Conservation (phyloP, 2,888 invertebrate genomes). For the Notocelia uddmanniana region DNA sequence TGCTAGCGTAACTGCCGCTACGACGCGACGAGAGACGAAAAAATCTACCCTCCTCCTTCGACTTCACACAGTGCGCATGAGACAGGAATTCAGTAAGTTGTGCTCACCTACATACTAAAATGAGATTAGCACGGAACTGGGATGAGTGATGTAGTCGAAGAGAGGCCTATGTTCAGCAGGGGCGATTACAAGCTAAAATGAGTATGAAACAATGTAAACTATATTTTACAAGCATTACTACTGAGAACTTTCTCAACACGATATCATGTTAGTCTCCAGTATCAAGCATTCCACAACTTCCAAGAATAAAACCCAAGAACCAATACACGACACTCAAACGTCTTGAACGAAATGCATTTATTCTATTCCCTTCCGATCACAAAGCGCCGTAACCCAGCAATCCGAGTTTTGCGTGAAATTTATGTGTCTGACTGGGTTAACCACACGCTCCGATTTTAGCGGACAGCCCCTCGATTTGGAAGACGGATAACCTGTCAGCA, state of each 20-base stretch:
- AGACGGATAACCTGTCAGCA: constrained; percentile 13
- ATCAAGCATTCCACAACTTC: background rate
- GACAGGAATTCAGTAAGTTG: no score
- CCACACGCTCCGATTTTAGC: constrained; percentile 6
- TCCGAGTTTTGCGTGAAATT: constrained; percentile 39
- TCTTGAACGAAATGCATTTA: constrained; percentile 37
- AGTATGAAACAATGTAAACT: no score
- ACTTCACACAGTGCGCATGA: no score
- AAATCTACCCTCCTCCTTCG: no score
- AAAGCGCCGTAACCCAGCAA: constrained; percentile 28
- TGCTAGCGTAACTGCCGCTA: no score
- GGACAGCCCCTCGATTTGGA: constrained; percentile 3
- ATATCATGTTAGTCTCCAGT: background rate
- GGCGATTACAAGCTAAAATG: no score
- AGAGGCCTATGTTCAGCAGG: no score
- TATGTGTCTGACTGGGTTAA: constrained; percentile 41
- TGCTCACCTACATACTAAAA: no score
- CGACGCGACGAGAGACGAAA: no score
- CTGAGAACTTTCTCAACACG: background rate
- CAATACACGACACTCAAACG: constrained; percentile 20
- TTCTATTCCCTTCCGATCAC: constrained; percentile 40
- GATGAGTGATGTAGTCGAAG: no score
- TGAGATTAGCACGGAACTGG: no score
- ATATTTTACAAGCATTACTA: no score
- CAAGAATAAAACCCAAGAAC: constrained; percentile 15